These are phyloP conservation scores for Ellobium chinense DNA, from an alignment of 2,888 invertebrate genomes.

Conservation along the genomic window DNA sequence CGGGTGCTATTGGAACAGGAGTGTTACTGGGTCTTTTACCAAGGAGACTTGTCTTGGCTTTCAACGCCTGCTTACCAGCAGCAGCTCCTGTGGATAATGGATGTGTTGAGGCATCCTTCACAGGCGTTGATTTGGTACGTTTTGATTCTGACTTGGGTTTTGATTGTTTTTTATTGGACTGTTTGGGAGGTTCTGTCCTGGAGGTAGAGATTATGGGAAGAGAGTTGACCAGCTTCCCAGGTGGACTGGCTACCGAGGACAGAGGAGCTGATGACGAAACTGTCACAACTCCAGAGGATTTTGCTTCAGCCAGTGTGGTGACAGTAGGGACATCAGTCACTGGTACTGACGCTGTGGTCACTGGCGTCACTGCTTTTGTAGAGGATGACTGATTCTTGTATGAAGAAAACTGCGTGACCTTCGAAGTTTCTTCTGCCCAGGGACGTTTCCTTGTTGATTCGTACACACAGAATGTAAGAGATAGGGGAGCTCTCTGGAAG, in stretches of 20 bases:
- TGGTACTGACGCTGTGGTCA: neutral
- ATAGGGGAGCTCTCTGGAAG: slow-evolving; percentile 33
- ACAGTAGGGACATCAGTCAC: neutral
- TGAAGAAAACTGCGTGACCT: neutral
- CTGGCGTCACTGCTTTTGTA: neutral
- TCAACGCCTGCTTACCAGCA: neutral
- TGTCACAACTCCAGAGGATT: no score
- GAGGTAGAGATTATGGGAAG: no score
- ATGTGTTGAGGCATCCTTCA: neutral
- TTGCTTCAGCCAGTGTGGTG: neutral
- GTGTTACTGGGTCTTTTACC: slow-evolving; percentile 33
- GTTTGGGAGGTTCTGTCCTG: neutral
- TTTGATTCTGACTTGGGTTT: neutral
- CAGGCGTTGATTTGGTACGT: neutral
- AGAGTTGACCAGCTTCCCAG: no score
- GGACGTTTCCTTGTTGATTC: neutral
- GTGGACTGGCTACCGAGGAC: no score
- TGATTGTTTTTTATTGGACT: neutral
- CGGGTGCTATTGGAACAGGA: slow-evolving; percentile 39
- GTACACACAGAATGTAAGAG: slow-evolving; percentile 37
- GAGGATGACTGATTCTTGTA: neutral
- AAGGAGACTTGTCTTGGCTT: slow-evolving; percentile 5
- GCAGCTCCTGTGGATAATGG: neutral
- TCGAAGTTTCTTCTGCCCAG: neutral
- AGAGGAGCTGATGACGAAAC: no score